A percentile compares a stretch with the other conserved stretches of the same genome.
Evolutionary conservation across 2,797 vertebrate genomes (phyloP).

Genomic region (Basileuterus tristriatus): DNA sequence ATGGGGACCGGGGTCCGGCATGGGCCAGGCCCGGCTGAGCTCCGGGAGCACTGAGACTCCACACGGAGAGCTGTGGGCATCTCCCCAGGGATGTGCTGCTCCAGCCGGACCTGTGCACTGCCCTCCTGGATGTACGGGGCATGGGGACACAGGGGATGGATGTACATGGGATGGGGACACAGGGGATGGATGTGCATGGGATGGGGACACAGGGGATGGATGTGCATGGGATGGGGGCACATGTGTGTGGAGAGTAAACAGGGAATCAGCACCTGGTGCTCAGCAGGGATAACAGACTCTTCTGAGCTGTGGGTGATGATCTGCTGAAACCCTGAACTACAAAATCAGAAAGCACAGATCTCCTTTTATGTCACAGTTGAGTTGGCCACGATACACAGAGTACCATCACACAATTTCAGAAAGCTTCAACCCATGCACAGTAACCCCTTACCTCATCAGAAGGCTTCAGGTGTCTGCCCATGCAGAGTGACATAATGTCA

Average conservation of each 20-base stretch:
- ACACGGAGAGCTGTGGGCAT: fast-evolving
- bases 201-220: background rate
- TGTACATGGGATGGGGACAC: too few species aligned
- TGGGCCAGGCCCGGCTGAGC: background rate
- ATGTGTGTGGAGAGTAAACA: background rate
- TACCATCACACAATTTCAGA: too few species aligned
- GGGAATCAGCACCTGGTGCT: background rate
- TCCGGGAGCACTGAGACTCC: too few species aligned
- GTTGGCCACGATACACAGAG: background rate
- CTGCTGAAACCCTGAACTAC: background rate
- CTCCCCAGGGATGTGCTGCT: background rate
- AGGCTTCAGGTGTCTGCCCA: too few species aligned
- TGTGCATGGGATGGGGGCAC: too few species aligned
- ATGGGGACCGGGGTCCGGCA: fast-evolving
- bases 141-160: background rate
- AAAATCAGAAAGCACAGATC: background rate
- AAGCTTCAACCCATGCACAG: too few species aligned
- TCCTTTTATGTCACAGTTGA: background rate
- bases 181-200: background rate
- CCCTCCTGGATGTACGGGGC: background rate
- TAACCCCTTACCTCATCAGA: too few species aligned
- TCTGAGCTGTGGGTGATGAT: background rate
- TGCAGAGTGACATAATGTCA: too few species aligned
- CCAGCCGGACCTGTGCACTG: background rate
- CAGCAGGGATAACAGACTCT: background rate